Percentiles rank a stretch among this genome's conserved stretches.
Conservation (phyloP, 1,140 invertebrate genomes). For the Drosophila repletoides region DNA sequence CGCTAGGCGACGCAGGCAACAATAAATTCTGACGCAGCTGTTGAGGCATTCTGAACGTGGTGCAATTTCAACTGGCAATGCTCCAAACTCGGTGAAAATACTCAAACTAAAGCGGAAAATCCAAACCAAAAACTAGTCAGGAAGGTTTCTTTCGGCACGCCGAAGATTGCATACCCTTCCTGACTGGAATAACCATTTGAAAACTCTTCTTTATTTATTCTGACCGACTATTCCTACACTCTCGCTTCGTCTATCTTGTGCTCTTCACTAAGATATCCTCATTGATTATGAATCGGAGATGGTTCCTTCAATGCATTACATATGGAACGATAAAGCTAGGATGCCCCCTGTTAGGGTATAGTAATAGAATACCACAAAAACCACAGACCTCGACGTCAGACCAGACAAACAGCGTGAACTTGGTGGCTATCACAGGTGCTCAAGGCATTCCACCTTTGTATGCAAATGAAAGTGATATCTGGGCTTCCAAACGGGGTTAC, state of each 20-base stretch:
- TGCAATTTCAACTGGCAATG: conserved; percentile 39
- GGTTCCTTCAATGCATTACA: too few species aligned
- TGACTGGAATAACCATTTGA: too few species aligned
- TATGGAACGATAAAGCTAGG: too few species aligned
- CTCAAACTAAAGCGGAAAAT: conserved; percentile 25
- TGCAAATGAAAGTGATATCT: conserved; percentile 21
- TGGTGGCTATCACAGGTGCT: conserved; percentile 43
- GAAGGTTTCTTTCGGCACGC: too few species aligned
- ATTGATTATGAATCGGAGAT: too few species aligned
- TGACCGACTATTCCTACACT: too few species aligned
- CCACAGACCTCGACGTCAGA: conserved; percentile 45
- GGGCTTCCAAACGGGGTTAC: conserved; percentile 2
- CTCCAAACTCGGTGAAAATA: not conserved
- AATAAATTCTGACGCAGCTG: conserved; percentile 55
- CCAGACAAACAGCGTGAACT: conserved; percentile 58
- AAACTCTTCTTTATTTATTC: too few species aligned
- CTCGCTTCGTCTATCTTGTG: too few species aligned
- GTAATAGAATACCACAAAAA: conserved; percentile 34
- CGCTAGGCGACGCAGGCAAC: conserved; percentile 48
- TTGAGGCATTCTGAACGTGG: conserved; percentile 54
- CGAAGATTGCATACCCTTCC: too few species aligned
- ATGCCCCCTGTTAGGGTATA: too few species aligned
- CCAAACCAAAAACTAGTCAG: too few species aligned
- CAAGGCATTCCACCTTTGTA: conserved; percentile 33
- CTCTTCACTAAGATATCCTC: too few species aligned